phyloP scores from a whole-genome alignment of 2,797 vertebrate genomes.

The Halcyon chelicuti region DNA sequence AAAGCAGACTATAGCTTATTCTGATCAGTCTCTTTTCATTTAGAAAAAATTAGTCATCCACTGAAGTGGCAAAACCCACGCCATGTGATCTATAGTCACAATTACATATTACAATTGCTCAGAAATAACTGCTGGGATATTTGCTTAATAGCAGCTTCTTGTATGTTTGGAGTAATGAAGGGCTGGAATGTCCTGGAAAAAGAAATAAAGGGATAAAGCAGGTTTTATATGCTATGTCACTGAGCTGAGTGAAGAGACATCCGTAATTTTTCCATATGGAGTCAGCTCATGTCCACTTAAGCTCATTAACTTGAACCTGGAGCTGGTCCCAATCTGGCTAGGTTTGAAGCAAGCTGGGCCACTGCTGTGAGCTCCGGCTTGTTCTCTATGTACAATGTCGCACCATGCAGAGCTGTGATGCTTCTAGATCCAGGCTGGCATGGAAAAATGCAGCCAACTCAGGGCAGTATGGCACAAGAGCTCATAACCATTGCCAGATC shows the following conservation, averaged over 20 bases:
- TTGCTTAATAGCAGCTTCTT: background rate
- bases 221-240: background rate
- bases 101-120: background rate
- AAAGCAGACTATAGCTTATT: background rate
- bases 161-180: background rate
- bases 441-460: background rate
- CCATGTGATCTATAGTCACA: background rate
- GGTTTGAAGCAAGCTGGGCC: rapidly evolving
- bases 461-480: background rate
- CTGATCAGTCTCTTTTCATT: background rate
- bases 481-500: background rate
- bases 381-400: background rate
- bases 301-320: background rate
- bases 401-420: background rate
- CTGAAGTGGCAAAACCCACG: background rate
- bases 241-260: background rate
- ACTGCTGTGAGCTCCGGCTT: too few relatives aligned
- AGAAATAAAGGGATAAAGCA: background rate
- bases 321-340: background rate
- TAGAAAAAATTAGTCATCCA: background rate
- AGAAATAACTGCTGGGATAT: background rate
- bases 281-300: background rate
- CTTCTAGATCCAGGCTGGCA: background rate
- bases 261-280: background rate
- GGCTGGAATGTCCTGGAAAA: background rate